phyloP scores from a whole-genome alignment of 2,113 vertebrate genomes.

The Paramormyrops kingsleyae region DNA sequence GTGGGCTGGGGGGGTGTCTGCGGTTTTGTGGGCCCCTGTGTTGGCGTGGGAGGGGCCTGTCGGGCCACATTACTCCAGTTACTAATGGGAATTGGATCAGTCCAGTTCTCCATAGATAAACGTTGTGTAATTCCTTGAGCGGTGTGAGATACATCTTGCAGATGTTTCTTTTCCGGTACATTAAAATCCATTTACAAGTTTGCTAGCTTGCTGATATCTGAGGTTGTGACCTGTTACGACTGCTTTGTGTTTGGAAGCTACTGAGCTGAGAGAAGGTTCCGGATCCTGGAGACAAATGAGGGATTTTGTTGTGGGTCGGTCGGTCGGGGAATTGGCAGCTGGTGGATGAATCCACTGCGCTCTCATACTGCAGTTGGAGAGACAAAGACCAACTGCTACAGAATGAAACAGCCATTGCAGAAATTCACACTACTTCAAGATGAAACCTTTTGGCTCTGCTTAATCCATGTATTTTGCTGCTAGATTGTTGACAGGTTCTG shows the following conservation, averaged over 20 bases:
- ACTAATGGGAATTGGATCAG: neutral
- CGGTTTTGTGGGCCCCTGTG: neutral
- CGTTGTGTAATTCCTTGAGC: neutral
- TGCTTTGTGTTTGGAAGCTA: neutral
- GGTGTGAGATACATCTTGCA: neutral
- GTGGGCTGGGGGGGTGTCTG: neutral
- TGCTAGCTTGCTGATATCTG: neutral
- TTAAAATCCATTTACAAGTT: neutral
- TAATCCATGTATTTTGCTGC: neutral
- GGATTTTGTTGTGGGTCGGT: neutral
- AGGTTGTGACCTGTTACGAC: neutral
- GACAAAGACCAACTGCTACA: neutral
- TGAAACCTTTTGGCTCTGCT: neutral
- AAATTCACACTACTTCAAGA: neutral
- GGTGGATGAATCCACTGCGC: neutral
- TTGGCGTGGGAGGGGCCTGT: neutral
- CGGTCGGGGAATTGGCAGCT: neutral
- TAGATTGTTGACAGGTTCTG: neutral
- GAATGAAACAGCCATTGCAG: neutral
- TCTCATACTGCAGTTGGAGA: neutral
- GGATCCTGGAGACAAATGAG: neutral
- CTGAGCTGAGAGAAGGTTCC: neutral
- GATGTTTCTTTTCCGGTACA: neutral
- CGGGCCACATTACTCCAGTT: neutral
- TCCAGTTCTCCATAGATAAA: neutral